Conservation (phyloP, 2,888 invertebrate species). For the Drosophila emarginata region DNA sequence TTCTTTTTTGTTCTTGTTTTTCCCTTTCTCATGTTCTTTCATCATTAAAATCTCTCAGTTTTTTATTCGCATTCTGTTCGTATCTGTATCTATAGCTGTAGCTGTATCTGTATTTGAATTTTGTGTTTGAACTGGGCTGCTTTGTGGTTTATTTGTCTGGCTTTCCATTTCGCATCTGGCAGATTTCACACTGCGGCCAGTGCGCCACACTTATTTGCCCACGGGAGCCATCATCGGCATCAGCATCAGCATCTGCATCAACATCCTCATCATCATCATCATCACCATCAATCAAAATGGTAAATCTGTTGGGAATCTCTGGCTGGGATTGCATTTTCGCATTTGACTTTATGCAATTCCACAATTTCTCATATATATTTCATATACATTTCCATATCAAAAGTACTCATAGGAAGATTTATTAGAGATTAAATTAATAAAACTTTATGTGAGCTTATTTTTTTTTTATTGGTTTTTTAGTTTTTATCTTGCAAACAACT, state of each 20-base stretch:
- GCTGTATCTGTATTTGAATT: conserved; percentile 45
- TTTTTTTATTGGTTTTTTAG: conserved; percentile 26
- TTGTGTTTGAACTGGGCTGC: conserved; percentile 26
- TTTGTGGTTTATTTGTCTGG: conserved; percentile 44
- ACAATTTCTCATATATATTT: conserved; percentile 27
- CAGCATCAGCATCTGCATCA: background rate
- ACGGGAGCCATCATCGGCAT: conserved; percentile 7
- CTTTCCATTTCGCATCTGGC: conserved; percentile 45
- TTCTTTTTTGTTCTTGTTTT: conserved; percentile 23
- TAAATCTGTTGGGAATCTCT: conserved; percentile 19
- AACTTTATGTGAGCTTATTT: conserved; percentile 69
- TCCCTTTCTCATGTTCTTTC: conserved; percentile 1
- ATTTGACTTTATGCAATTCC: conserved; percentile 13
- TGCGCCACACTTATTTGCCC: conserved; percentile 15
- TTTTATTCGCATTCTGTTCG: background rate
- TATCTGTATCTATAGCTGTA: conserved; percentile 9
- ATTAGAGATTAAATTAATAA: conserved; percentile 65
- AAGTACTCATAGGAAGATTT: conserved; percentile 37
- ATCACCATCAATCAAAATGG: conserved; percentile 50
- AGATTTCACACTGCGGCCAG: conserved; percentile 36
- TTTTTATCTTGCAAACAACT: conserved; percentile 58
- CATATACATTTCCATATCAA: conserved; percentile 62
- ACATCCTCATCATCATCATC: conserved; percentile 10
- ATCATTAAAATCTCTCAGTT: conserved; percentile 27
- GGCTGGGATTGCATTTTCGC: conserved; percentile 29